These are phyloP conservation scores for Aphis gossypii DNA, from an alignment of 1,140 invertebrate genomes.

Conservation along the genomic window DNA sequence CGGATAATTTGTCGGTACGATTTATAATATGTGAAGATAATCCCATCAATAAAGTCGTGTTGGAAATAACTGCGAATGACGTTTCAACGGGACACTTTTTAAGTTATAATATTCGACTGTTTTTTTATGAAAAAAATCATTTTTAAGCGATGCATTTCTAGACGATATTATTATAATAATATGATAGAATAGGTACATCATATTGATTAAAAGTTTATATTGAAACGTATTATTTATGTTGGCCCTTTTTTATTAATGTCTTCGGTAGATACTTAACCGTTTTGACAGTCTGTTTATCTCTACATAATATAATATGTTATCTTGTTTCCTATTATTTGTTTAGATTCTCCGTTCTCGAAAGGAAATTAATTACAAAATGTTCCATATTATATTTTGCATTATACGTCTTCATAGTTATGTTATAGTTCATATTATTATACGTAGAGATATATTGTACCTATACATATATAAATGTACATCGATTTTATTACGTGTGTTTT, in stretches of 20 bases:
- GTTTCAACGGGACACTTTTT: background rate
- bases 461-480: background rate
- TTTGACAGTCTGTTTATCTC: background rate
- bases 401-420: background rate
- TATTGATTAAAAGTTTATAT: background rate
- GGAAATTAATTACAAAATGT: background rate
- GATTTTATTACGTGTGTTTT: background rate
- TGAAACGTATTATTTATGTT: no score
- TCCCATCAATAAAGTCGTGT: background rate
- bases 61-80: background rate
- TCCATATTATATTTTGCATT: background rate
- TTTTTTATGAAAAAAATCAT: background rate
- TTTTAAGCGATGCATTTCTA: background rate
- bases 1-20: constrained; percentile 31
- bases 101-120: background rate
- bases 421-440: background rate
- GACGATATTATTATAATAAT: background rate
- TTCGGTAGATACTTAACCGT: background rate
- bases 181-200: background rate
- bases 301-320: no score
- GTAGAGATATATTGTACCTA: background rate
- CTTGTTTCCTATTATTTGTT: no score
- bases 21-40: background rate
- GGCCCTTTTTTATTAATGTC: no score
- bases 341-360: background rate